phyloP scores from a whole-genome alignment of 2,888 invertebrate genomes.

The Ferrisia virgata region DNA sequence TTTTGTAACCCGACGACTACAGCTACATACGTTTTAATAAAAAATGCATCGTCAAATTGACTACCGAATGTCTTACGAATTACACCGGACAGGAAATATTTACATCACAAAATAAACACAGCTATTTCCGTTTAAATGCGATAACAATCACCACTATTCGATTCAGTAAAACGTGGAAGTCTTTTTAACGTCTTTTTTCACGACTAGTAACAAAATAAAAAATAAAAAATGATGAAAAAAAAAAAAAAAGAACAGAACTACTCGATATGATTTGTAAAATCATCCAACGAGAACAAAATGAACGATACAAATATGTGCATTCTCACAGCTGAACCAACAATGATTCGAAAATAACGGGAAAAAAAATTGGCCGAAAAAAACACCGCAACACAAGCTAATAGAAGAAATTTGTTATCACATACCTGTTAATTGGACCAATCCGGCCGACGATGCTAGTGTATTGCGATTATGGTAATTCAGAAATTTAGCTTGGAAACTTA shows the following conservation, averaged over 20 bases:
- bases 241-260: neutral
- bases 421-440: conserved; percentile 3
- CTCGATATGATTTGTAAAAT: neutral
- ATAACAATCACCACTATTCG: neutral
- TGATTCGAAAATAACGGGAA: neutral
- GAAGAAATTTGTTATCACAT: neutral
- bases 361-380: neutral
- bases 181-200: neutral
- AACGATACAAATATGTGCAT: no score
- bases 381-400: neutral
- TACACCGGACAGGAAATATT: neutral
- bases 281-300: neutral
- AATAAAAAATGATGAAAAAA: neutral
- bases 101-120: neutral
- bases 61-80: neutral
- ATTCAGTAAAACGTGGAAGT: neutral
- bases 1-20: neutral
- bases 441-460: neutral
- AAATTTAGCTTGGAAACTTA: neutral
- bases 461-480: neutral
- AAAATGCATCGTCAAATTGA: neutral
- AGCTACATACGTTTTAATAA: neutral
- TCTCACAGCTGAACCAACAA: neutral
- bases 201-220: neutral
- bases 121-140: neutral